Base-by-base conservation (phyloP, 2,113 vertebrate genomes). In the Apodemus sylvaticus region DNA sequence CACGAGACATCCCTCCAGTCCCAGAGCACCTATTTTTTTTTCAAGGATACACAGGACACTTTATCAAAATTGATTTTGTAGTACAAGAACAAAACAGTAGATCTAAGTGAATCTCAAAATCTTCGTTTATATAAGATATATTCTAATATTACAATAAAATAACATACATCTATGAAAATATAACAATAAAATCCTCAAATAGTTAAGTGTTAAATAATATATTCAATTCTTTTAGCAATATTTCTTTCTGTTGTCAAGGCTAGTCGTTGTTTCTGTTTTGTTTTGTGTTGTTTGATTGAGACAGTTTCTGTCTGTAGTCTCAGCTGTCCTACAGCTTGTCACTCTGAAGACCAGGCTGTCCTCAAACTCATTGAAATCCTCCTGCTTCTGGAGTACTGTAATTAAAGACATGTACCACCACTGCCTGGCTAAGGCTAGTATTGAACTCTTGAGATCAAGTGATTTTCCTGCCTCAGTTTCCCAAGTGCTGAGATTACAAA, bases 71-170 rank as follows among this genome's bases (percentile, higher is more conserved):
- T 66, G 60, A 87, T 60, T 36, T n/a, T 36, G 71, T 77, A 16
- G 17, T 55, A 29, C 45, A 48, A 39, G 29, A 26, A 66, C 45
- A 79, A 83, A 89, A 58, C 39, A 71, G 34, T 45, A 89, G 68
- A 20, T 82, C 73, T 91, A 62, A 77, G 42, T 24, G 89, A 90
- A 93, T 94, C 70, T 85, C 55, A 70, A 39, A 64, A 62, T 62
- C 76, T 79, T 91, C 29, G 86, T 86, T 74, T n/a, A 86, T 58
- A 51, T 7, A 36, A 36, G 26, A 19, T 39, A 29, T 55, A 7
- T 53, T 55, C 34, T 55, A 62, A 45, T n/a, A 70, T 9, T 51
- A 55, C 8, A 77, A 13, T 53, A 76, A 73, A 87, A 78, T 78
- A 60, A 88, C n/a, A 26, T 78, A 64, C 2, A 68, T 68, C 48